Evolutionary conservation across 2,888 invertebrate species (phyloP), one percentile per base, ranked within the genome.

Genomic region (Monoplex corrugatus): DNA sequence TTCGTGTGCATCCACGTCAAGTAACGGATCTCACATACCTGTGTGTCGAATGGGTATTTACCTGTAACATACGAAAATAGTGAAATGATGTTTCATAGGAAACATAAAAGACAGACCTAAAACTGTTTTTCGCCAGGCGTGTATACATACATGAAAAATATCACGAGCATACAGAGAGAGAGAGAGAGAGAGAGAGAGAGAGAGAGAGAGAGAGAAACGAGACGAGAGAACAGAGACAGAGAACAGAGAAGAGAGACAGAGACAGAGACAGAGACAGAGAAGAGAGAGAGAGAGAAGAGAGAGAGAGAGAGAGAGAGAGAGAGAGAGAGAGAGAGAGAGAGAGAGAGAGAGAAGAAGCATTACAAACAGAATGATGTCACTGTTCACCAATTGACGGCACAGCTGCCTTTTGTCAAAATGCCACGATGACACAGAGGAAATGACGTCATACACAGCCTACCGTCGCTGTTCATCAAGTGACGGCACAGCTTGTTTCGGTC

Each of bases 1-100:
- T 93, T 93, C 23, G 93, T 93, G 86, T 93, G 92, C 93, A 93
- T 93, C 93, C 93, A 93, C 16, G 93, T 93, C 88, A 93, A 91
- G 87, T 93, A 92, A 28, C 93, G 90, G 13, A 93, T 92, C 78
- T 92, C 92, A 89, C 93, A 93, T 35, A 89, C 86, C 87, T 93
- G 93, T 8, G 92, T 91, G 89, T 93, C 93, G 86, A 93, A 93
- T 19, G 93, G 93, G 80, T 93, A 93, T 50, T 93, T 92, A 10
- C 88, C 88, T 88, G 63, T 28, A 8, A 80, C 43, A 80, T 28
- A 43, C 78, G n/a, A 28, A n/a, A 68, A n/a, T n/a, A 68, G 68
- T 5, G 28, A n/a, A n/a, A 28, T 10, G 68, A 68, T 10, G 28
- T 19, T 19, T 10, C 5, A 68, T 5, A 28, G n/a, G 68, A 68